Evolutionary conservation across 2,113 vertebrate species (phyloP), one percentile per base, ranked within the genome.

Genomic region (Oophaga pumilio): DNA sequence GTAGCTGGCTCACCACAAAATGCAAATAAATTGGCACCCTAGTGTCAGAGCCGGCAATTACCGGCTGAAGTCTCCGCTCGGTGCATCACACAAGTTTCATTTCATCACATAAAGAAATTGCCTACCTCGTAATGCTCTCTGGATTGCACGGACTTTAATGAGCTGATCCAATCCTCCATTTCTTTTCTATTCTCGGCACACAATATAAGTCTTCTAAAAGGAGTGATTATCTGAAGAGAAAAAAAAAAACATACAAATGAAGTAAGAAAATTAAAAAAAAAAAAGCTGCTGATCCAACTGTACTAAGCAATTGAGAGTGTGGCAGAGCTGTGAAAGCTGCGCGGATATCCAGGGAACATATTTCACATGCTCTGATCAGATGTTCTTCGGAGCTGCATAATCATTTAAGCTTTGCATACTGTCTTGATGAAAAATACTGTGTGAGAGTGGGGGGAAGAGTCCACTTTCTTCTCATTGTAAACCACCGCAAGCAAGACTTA

Each of bases 121-220:
- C 94, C 94, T 96, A 99, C 98, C 97, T 99, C 98, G 88, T 98
- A 99, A 90, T 98, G 96, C 89, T 99, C 98, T 91, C 97, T 95
- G 90, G 97, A 98, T 92, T 97, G 97, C 89, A 97, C 97, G 0
- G 97, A 97, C 92, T 97, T 97, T 84, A 97, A 91, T 8, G 96
- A 97, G 92, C 96, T 96, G 93, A 97, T 97, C 97, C 97, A 97
- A 81, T 97, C 97, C 89, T 97, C 97, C 97, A 97, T 97, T 90
- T 97, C 97, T 91, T 97, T 97, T 89, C 97, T 94, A 91, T 97
- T 97, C 89, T 97, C 97, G 18, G 97, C 97, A 76, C 97, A 97
- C 87, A 97, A 86, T 93, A 97, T 97, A 49, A 97, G 92, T 90
- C 97, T 95, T 92, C 97, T 93, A 92, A 97, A 97, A 0, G 97